phyloP scores from a whole-genome alignment of 2,113 vertebrate genomes.

The Protobothrops mucrosquamatus region DNA sequence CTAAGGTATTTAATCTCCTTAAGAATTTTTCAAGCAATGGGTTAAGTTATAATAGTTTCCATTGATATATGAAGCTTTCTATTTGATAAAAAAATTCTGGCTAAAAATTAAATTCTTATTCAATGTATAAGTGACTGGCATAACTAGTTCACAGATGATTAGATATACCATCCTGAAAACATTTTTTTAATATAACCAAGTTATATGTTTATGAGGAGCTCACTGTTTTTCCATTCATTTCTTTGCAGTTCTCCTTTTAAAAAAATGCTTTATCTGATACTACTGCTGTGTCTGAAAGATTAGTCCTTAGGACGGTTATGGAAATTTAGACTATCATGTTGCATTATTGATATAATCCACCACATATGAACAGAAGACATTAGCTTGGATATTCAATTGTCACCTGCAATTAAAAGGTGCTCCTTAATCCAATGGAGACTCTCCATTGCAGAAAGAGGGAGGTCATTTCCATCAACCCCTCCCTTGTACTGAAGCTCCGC shows the following conservation, averaged over 20 bases:
- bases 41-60: neutral
- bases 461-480: neutral
- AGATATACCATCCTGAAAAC: neutral
- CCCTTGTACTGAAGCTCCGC: neutral
- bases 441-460: neutral
- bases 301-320: neutral
- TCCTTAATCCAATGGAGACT: neutral
- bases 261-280: neutral
- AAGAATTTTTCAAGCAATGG: neutral
- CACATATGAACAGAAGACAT: neutral
- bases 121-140: neutral
- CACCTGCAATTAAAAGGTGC: neutral
- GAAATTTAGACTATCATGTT: neutral
- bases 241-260: neutral
- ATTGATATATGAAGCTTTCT: neutral
- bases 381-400: neutral
- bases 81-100: neutral
- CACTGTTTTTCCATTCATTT: neutral
- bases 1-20: neutral
- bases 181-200: neutral
- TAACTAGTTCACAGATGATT: neutral
- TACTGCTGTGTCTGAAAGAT: neutral
- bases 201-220: neutral
- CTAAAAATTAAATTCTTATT: neutral
- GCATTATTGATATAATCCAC: neutral